Conservation (phyloP, 2,888 invertebrate species). For the Polydesmus complanatus region DNA sequence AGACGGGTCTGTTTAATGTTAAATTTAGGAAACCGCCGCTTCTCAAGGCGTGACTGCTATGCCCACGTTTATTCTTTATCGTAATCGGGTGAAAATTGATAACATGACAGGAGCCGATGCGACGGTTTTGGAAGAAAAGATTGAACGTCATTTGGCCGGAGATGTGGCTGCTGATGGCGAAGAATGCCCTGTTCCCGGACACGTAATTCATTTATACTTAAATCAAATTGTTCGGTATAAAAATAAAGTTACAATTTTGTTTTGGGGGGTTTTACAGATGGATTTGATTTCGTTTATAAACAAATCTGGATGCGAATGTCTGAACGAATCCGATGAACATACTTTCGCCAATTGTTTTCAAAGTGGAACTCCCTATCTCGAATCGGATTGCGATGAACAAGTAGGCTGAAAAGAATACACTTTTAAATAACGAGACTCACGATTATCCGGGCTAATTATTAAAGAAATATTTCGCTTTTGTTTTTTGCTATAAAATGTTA, state of each 20-base stretch:
- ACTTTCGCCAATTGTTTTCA: slow-evolving; percentile 47
- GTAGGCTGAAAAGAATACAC: slow-evolving; percentile 28
- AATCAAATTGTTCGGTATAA: neutral
- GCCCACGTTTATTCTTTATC: slow-evolving; percentile 96
- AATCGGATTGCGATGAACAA: slow-evolving; percentile 68
- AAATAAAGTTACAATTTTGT: neutral
- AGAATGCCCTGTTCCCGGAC: slow-evolving; percentile 50
- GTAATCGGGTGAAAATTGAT: slow-evolving; percentile 74
- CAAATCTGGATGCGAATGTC: slow-evolving; percentile 82
- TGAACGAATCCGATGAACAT: slow-evolving; percentile 91
- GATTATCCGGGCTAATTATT: too few relatives aligned
- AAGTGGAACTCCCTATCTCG: slow-evolving; percentile 33
- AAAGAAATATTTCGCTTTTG: too few relatives aligned
- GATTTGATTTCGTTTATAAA: slow-evolving; percentile 72
- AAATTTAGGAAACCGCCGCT: slow-evolving; percentile 55
- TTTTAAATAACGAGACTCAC: neutral
- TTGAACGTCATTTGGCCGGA: slow-evolving; percentile 48
- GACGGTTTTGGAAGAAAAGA: slow-evolving; percentile 65
- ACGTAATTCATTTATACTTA: slow-evolving; percentile 45
- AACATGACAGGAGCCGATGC: slow-evolving; percentile 78
- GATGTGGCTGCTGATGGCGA: slow-evolving; percentile 20
- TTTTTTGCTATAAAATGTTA: too few relatives aligned
- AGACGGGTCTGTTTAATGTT: neutral
- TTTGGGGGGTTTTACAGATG: slow-evolving; percentile 47
- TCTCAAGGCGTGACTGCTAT: slow-evolving; percentile 83